Evolutionary conservation across 1,140 invertebrate species (phyloP), one percentile per base, ranked within the genome.

Genomic region (Lepidurus apus): DNA sequence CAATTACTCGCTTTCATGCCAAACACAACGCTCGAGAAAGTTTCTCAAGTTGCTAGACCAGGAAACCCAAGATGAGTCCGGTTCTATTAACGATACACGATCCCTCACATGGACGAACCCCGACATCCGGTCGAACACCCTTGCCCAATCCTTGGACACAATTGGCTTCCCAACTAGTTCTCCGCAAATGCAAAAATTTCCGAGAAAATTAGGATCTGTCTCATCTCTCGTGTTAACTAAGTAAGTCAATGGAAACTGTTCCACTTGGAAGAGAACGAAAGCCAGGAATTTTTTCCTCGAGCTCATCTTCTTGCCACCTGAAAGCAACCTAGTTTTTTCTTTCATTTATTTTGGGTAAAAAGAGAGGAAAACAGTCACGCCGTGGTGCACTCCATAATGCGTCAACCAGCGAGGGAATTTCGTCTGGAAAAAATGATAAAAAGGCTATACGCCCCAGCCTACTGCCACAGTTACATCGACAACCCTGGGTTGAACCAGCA

Each of bases 231-330:
- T 2, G 26, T 26, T 26, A 26, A 26, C 26, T 65, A 13, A 65
- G 7, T 21, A 65, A n/a, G 53, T 21, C 21, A 21, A 65, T 21
- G 53, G 21, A 65, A 65, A 65, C 53, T 65, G 53, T 13, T 21
- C 53, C 53, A 65, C 53, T 65, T 21, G 53, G 21, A 65, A 65
- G 53, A 65, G 17, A 21, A 65, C 53, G 53, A 65, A 65, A 65
- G 53, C 53, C 21, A 21, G 17, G 0, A 65, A 65, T n/a, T 13
- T 65, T 21, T 21, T 17, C 17, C 53, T 21, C 17, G 17, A n/a
- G n/a, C 7, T 1, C 53, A 7, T 65, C 9, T 65, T 65, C 21
- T 21, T 17, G 53, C 21, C 53, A 65, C 53, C 17, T 13, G 13
- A 65, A 65, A 65, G 17, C 53, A 65, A 65, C 53, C 53, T 65